Evolutionary conservation across 2,113 vertebrate genomes (phyloP).

Genomic region (Pseudolaguvia tuberculata): DNA sequence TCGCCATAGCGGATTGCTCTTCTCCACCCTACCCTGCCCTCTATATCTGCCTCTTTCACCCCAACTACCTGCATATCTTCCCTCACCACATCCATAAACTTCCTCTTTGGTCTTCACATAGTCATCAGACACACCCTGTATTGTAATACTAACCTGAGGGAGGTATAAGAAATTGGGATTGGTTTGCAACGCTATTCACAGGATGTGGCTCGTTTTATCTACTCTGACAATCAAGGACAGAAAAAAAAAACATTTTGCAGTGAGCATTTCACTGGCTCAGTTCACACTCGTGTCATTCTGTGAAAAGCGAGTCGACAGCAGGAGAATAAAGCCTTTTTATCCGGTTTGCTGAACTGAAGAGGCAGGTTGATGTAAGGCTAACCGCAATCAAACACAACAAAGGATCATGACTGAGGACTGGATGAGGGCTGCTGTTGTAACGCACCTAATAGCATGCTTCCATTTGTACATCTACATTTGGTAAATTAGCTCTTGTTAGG

Average conservation of each 20-base stretch:
- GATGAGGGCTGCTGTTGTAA: not conserved
- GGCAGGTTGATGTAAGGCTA: not conserved
- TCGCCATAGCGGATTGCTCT: no score
- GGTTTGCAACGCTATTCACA: not conserved
- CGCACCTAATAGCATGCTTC: not conserved
- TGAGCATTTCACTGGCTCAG: not conserved
- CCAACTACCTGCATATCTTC: no score
- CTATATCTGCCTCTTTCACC: no score
- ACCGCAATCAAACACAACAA: conserved; percentile 6
- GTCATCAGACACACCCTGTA: not conserved
- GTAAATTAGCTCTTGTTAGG: not conserved
- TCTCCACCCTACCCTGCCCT: no score
- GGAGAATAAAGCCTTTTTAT: conserved; percentile 3
- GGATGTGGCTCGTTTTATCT: conserved; percentile 12
- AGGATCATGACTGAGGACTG: no score
- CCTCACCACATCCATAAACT: no score
- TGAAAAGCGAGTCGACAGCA: not conserved
- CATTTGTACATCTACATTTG: conserved; percentile 10
- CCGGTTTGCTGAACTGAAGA: not conserved
- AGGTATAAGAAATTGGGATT: not conserved
- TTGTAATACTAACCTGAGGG: not conserved
- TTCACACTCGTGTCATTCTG: not conserved
- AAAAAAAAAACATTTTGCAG: conserved; percentile 1
- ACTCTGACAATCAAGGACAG: not conserved
- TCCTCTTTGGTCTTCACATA: no score